These are phyloP conservation scores for Heliconius himera DNA, from an alignment of 1,140 invertebrate species.

Conservation along the genomic window DNA sequence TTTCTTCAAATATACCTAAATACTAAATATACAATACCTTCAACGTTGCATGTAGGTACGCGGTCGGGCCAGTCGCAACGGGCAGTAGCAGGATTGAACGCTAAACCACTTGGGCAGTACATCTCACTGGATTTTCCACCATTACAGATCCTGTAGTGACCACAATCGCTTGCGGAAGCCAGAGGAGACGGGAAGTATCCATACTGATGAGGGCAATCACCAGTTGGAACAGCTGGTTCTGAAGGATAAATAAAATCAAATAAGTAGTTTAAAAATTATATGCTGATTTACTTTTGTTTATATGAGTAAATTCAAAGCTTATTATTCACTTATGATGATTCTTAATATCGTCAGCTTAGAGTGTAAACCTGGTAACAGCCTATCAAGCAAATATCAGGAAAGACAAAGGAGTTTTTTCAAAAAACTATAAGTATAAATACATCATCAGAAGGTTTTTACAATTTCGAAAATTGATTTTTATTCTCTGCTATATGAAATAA, in stretches of 20 bases:
- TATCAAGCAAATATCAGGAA: too few relatives aligned
- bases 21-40: constrained; percentile 76
- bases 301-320: too few relatives aligned
- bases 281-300: too few relatives aligned
- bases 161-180: constrained; percentile 67
- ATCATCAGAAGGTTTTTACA: too few relatives aligned
- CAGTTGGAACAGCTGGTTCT: constrained; percentile 82
- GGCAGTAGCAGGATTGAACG: constrained; percentile 88
- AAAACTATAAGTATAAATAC: too few relatives aligned
- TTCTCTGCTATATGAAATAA: too few relatives aligned
- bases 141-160: constrained; percentile 80
- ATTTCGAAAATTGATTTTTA: too few relatives aligned
- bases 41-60: constrained; percentile 86
- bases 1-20: not conserved
- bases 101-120: constrained; percentile 90
- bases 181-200: constrained; percentile 89
- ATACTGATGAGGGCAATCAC: constrained; percentile 91
- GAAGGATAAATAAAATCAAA: not conserved
- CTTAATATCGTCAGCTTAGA: too few relatives aligned
- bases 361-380: too few relatives aligned
- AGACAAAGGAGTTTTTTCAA: too few relatives aligned
- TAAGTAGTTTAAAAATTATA: too few relatives aligned
- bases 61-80: constrained; percentile 93
- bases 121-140: constrained; percentile 84
- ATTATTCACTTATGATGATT: too few relatives aligned